These are phyloP conservation scores for Phyllopteryx taeniolatus DNA, from an alignment of 2,113 vertebrate species.

Conservation along the genomic window DNA sequence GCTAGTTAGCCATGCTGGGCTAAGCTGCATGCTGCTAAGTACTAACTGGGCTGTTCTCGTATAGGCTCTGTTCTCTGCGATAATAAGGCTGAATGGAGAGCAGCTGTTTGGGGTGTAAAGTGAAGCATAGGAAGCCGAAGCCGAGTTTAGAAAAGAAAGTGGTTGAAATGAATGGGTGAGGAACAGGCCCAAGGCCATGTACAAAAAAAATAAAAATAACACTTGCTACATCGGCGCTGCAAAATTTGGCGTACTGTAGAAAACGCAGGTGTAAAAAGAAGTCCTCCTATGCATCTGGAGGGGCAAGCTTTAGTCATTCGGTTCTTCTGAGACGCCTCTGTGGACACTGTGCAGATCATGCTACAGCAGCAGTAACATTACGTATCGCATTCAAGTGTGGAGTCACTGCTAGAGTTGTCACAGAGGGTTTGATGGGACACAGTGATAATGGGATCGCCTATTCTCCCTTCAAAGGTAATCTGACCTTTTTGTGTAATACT, in stretches of 20 bases:
- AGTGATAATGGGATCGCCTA: constrained; percentile 17
- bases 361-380: constrained; percentile 26
- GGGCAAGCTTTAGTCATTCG: constrained; percentile 4
- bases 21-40: constrained; percentile 46
- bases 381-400: constrained; percentile 1
- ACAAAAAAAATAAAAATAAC: not conserved
- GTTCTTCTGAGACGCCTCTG: constrained; percentile 19
- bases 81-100: constrained; percentile 65
- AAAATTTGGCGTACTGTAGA: not conserved
- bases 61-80: constrained; percentile 42
- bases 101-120: constrained; percentile 47
- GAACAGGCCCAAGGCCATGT: constrained; percentile 48
- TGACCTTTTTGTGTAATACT: constrained; percentile 20
- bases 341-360: constrained; percentile 29
- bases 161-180: constrained; percentile 47
- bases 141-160: constrained; percentile 52
- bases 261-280: constrained; percentile 20
- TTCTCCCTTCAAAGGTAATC: constrained; percentile 19
- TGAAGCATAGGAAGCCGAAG: constrained; percentile 14
- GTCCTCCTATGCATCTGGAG: constrained; percentile 1
- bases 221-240: not conserved
- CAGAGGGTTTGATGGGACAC: constrained; percentile 6
- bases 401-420: constrained; percentile 14
- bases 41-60: constrained; percentile 40
- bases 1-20: constrained; percentile 57